These are phyloP conservation scores for Eulemur rubriventer DNA, from an alignment of 2,797 vertebrate species.

Conservation along the genomic window DNA sequence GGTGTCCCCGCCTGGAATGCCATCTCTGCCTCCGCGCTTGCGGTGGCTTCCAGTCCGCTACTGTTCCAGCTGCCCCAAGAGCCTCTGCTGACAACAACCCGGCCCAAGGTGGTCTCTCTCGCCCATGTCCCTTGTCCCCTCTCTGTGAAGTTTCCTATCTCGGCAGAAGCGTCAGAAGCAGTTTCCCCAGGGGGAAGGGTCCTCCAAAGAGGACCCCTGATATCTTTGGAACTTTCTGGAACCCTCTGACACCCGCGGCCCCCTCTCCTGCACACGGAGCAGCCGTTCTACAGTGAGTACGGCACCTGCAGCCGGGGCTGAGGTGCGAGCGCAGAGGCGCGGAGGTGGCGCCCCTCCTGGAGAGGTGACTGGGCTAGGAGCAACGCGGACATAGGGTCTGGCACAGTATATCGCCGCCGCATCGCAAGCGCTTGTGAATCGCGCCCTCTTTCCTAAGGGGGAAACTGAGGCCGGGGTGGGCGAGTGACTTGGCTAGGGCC, in stretches of 20 bases:
- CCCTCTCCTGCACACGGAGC: background rate
- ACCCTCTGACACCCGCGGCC: background rate
- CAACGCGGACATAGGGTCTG: background rate
- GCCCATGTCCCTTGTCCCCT: background rate
- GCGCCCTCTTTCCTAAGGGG: background rate
- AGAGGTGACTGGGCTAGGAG: background rate
- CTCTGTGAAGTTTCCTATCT: background rate
- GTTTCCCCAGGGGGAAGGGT: background rate
- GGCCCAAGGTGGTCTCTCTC: background rate
- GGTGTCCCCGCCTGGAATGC: slow-evolving; percentile 44
- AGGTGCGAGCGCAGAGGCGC: background rate
- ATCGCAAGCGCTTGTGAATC: background rate
- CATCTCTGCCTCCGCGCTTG: background rate
- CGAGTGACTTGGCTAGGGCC: background rate
- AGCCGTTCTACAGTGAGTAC: background rate
- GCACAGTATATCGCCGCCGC: background rate
- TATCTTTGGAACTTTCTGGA: slow-evolving; percentile 54
- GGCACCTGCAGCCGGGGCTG: background rate
- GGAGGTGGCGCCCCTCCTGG: background rate
- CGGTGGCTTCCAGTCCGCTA: background rate
- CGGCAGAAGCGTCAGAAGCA: background rate
- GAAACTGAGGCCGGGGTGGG: background rate
- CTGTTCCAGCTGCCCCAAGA: background rate
- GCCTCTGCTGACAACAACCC: background rate
- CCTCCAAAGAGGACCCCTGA: background rate